Evolutionary conservation across 2,888 invertebrate species (phyloP), one percentile per base, ranked within the genome.

Genomic region (Protodeltote pygarga): DNA sequence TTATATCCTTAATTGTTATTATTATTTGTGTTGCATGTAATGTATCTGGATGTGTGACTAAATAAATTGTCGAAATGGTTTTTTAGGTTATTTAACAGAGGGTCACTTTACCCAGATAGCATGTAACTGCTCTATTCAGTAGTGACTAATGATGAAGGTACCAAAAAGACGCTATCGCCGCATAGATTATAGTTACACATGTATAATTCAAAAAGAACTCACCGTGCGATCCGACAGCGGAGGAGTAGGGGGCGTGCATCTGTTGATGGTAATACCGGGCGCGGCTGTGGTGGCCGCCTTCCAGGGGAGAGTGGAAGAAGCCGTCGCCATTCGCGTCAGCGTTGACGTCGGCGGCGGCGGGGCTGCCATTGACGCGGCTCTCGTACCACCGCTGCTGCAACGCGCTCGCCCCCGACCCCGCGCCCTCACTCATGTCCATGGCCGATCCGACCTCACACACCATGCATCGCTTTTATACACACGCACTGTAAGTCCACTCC

Each of bases 201-300:
- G n/a, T n/a, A n/a, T n/a, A n/a, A n/a, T n/a, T n/a, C n/a, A n/a
- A n/a, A n/a, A 6, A n/a, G 17, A 33, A 65, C 92, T 88, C 68
- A 93, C 93, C 92, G 73, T 93, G 93, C 55, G 92, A 92, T 59
- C 89, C 81, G 73, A 93, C 93, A 44, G 93, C 92, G 47, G 93
- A 83, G 50, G 93, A 92, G 78, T 92, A 93, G 64, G 93, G 92
- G 68, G 89, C 89, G 79, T 93, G 93, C 92, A 93, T 93, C 72
- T 93, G 93, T 77, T 92, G 93, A 71, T 93, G 93, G 86, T 93
- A 93, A 85, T 93, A 93, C 50, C 93, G 88, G 62, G 92, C 91
- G 75, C 92, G 85, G 77, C 92, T 88, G 76, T 92, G 89, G 77
- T 93, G 92, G 76, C 86, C 93, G 85, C 89, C 90, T 75, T 92